Evolutionary conservation across 2,797 vertebrate species (phyloP), one percentile per base, ranked within the genome.

Genomic region (Cirrhinus mrigala): DNA sequence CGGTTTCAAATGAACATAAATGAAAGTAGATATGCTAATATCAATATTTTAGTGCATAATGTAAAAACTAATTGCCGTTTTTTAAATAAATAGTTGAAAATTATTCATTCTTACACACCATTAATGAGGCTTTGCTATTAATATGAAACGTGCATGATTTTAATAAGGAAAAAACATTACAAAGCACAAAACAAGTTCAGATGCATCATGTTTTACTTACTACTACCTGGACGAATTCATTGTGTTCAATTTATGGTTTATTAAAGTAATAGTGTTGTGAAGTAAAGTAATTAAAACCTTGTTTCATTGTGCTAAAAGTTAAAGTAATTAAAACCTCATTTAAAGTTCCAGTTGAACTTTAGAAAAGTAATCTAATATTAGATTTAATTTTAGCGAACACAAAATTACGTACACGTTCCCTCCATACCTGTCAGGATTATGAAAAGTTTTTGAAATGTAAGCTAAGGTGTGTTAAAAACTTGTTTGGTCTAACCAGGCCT

Each of bases 291-390:
- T 44, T 60, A 60, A 58, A 77, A 58, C 15, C 33, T 77, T 24
- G 14, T 40, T 77, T 77, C 48, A 54, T 14, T 33, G 50, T 33
- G 75, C 52, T 58, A 40, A 58, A 58, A 77, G 52, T 40, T 58
- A n/a, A 40, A 77, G 50, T 75, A 54, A 77, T 77, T 77, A 60
- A 40, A 58, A 58, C 12, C 75, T 60, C 7, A 40, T 77, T 77
- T 60, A 40, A 77, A 77, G 18, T 75, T 33, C 3, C 18, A 56
- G 8, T 24, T 24, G 44, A 60, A 18, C 22, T 60, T 10, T 1
- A 44, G 37, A 78, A 78, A 14, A 24, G 1, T 18, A 27, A 60
- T 60, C 14, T 60, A 58, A 40, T 15, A 58, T 77, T 75, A 24
- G 54, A 78, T 60, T 78, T 44, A 0, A 10, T 60, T 78, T 78